Base-by-base conservation (phyloP, 2,888 invertebrate species). In the Scrobipalpa costella region DNA sequence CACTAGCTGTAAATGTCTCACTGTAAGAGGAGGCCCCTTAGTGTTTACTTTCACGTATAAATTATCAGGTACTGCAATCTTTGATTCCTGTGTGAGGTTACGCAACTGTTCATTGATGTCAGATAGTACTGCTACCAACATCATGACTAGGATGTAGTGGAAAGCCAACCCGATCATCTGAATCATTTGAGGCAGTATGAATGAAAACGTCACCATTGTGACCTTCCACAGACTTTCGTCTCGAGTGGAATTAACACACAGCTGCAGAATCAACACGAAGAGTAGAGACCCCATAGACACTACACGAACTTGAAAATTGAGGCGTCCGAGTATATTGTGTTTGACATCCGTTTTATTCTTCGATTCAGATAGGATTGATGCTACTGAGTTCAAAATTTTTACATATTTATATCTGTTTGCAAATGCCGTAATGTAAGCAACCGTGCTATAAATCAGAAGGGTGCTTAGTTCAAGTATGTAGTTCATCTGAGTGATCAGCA, bases 181-280 rank as follows among this genome's bases (percentile, higher is more conserved):
- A 63, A 89, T 75, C 68, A 76, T 75, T 69, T 89, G 87, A 0
- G 86, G 83, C 15, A 86, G 62, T 65, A 78, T 73, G 55, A 86
- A 88, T 0, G 86, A 76, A 2, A 81, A 66, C 1, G 70, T 67
- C 0, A 86, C 85, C 11, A 87, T 71, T 38, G 82, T 68, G 65
- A 78, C 84, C 65, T 88, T 88, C 84, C 84, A 86, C 0, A 79
- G n/a, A 7, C 77, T 77, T 33, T 81, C 80, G 0, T 66, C 44
- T 60, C 87, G 74, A 0, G 84, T 78, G 49, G 74, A 81, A 63
- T 88, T 87, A 0, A 90, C 71, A 44, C 66, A 66, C 5, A 80
- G 36, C 67, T 86, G 83, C 9, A 79, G 57, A 5, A 79, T 17
- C 1, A 79, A 57, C 8, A 78, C 55, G 2, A 75, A 1, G 2